A percentile compares a stretch with the other conserved stretches of the same genome.
Conservation (phyloP, 2,888 invertebrate genomes). For the Meiosimyza platycephala region DNA sequence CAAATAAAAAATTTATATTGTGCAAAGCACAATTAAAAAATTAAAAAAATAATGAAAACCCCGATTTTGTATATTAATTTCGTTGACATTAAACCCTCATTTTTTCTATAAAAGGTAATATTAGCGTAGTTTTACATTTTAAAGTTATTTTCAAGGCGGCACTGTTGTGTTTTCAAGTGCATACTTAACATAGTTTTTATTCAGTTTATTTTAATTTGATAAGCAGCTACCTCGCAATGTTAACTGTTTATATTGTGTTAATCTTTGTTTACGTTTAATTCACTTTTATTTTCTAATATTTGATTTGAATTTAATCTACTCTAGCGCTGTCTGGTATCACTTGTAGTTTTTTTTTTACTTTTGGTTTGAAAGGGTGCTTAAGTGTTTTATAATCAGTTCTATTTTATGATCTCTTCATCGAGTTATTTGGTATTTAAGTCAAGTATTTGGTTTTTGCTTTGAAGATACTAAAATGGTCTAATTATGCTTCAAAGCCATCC, state of each 20-base stretch:
- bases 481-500: conserved; percentile 14
- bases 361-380: background rate
- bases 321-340: background rate
- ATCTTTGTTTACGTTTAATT: conserved; percentile 20
- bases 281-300: conserved; percentile 26
- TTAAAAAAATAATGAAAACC: conserved; percentile 7
- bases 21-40: conserved; percentile 37
- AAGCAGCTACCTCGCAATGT: background rate
- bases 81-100: background rate
- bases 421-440: conserved; percentile 36
- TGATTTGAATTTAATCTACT: conserved; percentile 2
- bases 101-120: background rate
- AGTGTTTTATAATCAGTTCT: conserved; percentile 2
- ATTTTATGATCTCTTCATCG: background rate
- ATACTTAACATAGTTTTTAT: conserved; percentile 26
- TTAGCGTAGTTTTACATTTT: background rate
- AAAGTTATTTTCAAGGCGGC: background rate
- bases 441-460: conserved; percentile 33
- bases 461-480: background rate
- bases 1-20: background rate
- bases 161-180: conserved; percentile 1
- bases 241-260: background rate
- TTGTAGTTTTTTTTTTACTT: background rate
- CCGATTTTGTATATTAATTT: background rate
- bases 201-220: conserved; percentile 1